Evolutionary conservation across 2,113 vertebrate species (phyloP).

Genomic region (Phyllopteryx taeniolatus): DNA sequence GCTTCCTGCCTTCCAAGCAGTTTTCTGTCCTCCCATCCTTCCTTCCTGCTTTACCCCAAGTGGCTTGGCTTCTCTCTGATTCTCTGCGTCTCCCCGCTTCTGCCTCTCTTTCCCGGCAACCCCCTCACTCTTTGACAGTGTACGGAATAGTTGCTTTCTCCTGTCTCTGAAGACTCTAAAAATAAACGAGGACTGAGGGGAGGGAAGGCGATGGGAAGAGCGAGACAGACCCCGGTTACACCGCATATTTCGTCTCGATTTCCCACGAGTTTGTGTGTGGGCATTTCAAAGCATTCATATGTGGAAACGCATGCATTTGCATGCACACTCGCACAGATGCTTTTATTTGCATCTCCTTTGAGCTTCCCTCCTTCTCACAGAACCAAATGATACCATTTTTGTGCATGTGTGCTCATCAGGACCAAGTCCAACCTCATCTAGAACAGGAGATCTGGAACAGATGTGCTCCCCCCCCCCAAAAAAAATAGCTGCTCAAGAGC

Average conservation of each 20-base stretch:
- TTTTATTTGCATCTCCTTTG: constrained; percentile 22
- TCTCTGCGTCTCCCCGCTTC: constrained; percentile 18
- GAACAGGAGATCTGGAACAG: constrained; percentile 16
- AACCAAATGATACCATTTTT: constrained; percentile 2
- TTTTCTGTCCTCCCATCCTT: constrained; percentile 23
- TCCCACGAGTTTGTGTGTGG: constrained; percentile 5
- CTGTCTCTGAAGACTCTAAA: constrained; percentile 60
- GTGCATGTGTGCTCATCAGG: constrained; percentile 9
- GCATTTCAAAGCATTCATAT: constrained; percentile 25
- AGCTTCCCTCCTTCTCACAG: constrained; percentile 17
- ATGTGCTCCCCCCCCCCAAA: not conserved
- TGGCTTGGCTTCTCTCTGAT: constrained; percentile 39
- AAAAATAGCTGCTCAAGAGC: not conserved
- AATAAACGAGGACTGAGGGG: constrained; percentile 51
- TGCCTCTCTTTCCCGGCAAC: constrained; percentile 32
- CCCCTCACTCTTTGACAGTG: constrained; percentile 58
- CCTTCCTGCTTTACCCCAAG: constrained; percentile 34
- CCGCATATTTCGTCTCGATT: constrained; percentile 53
- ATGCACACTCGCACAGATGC: constrained; percentile 1
- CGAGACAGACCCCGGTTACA: constrained; percentile 48
- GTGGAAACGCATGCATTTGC: constrained; percentile 14
- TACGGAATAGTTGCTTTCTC: constrained; percentile 54
- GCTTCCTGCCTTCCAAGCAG: constrained; percentile 8
- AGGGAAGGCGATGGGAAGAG: constrained; percentile 20
- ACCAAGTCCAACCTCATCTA: constrained; percentile 13